phyloP scores from a whole-genome alignment of 2,113 vertebrate species.

The Nannospalax galili region DNA sequence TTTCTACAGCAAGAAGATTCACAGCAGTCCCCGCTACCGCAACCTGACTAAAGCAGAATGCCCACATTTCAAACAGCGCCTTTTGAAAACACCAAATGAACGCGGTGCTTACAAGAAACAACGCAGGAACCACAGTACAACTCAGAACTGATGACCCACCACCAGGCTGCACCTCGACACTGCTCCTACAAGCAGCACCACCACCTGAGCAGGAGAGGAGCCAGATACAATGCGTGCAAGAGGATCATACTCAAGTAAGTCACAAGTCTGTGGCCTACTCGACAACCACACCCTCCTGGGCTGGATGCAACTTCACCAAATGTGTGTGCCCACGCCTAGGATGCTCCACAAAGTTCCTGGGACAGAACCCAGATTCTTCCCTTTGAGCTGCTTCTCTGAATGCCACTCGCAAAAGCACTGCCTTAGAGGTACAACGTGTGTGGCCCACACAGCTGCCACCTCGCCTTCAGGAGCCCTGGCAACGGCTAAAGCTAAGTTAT shows the following conservation, averaged over 20 bases:
- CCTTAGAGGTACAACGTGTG: background rate
- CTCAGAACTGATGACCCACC: background rate
- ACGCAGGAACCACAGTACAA: background rate
- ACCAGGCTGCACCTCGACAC: background rate
- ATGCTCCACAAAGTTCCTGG: background rate
- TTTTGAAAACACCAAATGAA: background rate
- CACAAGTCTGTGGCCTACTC: background rate
- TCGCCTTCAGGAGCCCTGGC: background rate
- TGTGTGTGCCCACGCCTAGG: background rate
- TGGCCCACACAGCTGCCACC: background rate
- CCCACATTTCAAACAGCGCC: background rate
- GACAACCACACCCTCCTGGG: accelerated
- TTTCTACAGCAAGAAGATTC: background rate
- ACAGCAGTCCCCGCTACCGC: background rate
- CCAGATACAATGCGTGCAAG: no score
- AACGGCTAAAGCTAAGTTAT: background rate
- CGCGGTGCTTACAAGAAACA: background rate
- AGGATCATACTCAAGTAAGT: background rate
- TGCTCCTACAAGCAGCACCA: no score
- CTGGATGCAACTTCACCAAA: background rate
- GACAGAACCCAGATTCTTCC: background rate
- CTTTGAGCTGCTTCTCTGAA: background rate
- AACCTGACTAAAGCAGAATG: background rate
- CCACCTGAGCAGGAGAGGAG: background rate
- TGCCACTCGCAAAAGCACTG: background rate